Base-by-base conservation (phyloP, 2,797 vertebrate species). In the Pteronotus mesoamericanus region DNA sequence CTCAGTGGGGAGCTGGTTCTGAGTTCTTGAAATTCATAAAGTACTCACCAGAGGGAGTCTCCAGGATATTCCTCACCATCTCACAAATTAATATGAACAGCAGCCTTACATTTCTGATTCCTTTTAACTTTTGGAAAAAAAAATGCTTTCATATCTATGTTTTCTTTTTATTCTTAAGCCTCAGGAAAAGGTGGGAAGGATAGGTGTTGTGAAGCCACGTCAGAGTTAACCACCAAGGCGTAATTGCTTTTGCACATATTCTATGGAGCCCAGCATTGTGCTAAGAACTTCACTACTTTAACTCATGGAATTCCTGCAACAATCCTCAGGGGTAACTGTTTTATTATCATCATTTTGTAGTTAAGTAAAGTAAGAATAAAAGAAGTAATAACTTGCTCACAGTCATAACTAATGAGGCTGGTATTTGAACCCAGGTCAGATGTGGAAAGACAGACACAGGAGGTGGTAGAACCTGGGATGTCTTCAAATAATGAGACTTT, bases 11-110 rank as follows among this genome's bases (percentile, higher is more conserved):
- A 86, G 80, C 32, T 91, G 34, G 46, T 3, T 79, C 51, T 92
- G 61, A 6, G 21, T 74, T 74, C 90, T 71, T 68, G 57, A 92
- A 94, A 97, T 96, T 93, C 94, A 93, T 57, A 51, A 95, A 96
- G 59, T 88, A 69, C 68, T 92, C 86, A 84, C 87, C 79, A 77
- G 91, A 69, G 79, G 74, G 83, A 72, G 86, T 87, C 90, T 64
- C 53, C 64, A 3, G 42, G 5, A 39, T 16, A 26, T 4, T 69
- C 48, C 55, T 77, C 80, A 14, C 32, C 29, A 26, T 55, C 79
- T 71, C 2, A 0, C 42, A 44, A 61, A 71, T 86, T 79, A 80
- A 74, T 77, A 80, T 61, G 53, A 77, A 87, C 61, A 53, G 48
- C 55, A 51, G 71, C 18, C 11, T 89, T 32, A 4, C 5, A n/a